Evolutionary conservation across 2,113 vertebrate species (phyloP).

Genomic region (Hippocampus abdominalis): DNA sequence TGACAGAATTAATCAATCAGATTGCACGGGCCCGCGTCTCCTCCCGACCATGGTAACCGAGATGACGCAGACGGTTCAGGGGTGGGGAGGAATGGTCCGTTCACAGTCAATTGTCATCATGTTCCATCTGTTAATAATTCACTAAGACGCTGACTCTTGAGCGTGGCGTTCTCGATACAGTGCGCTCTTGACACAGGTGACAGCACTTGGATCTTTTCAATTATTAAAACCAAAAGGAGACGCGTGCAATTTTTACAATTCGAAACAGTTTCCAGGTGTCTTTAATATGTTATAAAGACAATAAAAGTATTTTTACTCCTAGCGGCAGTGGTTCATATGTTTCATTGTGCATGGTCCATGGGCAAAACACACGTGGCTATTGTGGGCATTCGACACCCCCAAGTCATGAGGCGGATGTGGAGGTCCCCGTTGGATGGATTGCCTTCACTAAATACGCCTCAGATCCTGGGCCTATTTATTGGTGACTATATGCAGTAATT

Average conservation of each 20-base stretch:
- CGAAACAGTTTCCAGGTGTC: neutral
- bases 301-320: no score
- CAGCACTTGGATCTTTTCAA: conserved; percentile 21
- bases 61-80: conserved; percentile 51
- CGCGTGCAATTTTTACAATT: neutral
- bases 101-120: conserved; percentile 58
- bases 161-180: conserved; percentile 14
- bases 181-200: conserved; percentile 23
- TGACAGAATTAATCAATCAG: conserved; percentile 64
- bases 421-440: neutral
- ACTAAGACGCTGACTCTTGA: conserved; percentile 37
- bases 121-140: conserved; percentile 58
- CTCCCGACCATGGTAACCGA: conserved; percentile 52
- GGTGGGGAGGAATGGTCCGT: conserved; percentile 30
- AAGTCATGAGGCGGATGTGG: neutral
- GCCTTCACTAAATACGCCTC: no score
- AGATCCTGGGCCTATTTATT: no score
- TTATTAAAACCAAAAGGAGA: neutral
- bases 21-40: conserved; percentile 37
- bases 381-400: no score
- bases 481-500: neutral
- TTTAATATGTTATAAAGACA: no score
- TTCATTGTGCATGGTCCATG: no score
- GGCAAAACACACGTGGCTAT: no score
- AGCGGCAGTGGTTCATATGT: no score